Percentiles rank a stretch among this genome's conserved stretches.
Conservation (phyloP, 2,113 vertebrate genomes). For the Cottus gobio region DNA sequence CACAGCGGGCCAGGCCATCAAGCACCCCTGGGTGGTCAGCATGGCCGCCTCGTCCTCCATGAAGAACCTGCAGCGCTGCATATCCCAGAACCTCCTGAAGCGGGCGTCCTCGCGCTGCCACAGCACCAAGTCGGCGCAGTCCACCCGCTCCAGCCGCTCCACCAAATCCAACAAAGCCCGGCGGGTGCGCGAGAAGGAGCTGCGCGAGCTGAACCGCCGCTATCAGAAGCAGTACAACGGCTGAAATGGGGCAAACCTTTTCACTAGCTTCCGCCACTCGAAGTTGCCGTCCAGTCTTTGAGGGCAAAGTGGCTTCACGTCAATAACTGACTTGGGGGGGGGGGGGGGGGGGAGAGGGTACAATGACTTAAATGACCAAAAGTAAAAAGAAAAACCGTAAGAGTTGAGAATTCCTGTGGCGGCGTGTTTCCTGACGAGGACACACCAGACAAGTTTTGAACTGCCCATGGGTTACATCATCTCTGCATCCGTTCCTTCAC, state of each 20-base stretch:
- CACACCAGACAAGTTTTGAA: slow-evolving; percentile 14
- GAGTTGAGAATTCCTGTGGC: slow-evolving; percentile 7
- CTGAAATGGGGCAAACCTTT: slow-evolving; percentile 76
- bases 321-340: slow-evolving; percentile 11
- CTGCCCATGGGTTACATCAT: slow-evolving; percentile 24
- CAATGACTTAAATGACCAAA: background rate
- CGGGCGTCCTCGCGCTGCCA: slow-evolving; percentile 97
- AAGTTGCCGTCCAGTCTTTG: slow-evolving; percentile 7
- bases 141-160: slow-evolving; percentile 94
- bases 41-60: slow-evolving; percentile 98
- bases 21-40: slow-evolving; percentile 97
- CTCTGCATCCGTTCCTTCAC: slow-evolving; percentile 45
- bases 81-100: slow-evolving; percentile 98
- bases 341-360: no score
- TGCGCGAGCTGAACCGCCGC: slow-evolving; percentile 95
- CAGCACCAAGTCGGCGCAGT: slow-evolving; percentile 98
- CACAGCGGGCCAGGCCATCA: slow-evolving; percentile 93
- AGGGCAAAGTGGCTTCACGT: slow-evolving; percentile 3
- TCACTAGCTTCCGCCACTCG: background rate
- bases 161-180: slow-evolving; percentile 96
- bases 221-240: slow-evolving; percentile 97
- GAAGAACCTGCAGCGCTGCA: slow-evolving; percentile 98
- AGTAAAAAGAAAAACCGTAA: background rate
- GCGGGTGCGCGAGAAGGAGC: slow-evolving; percentile 93
- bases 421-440: slow-evolving; percentile 14